phyloP scores from a whole-genome alignment of 2,113 vertebrate genomes.

The Oryzias javanicus region DNA sequence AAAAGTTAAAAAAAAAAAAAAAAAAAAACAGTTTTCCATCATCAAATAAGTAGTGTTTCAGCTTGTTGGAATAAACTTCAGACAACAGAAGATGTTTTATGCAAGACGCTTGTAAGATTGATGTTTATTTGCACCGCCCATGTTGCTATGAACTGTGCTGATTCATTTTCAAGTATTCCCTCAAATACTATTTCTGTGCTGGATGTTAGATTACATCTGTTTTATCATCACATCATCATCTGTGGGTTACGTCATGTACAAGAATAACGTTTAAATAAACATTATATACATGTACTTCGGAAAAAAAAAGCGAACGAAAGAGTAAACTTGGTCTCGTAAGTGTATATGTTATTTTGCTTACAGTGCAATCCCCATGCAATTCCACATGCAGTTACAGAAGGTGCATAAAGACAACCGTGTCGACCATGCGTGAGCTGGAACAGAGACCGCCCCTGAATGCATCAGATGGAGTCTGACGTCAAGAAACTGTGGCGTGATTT shows the following conservation, averaged over 20 bases:
- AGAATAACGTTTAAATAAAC: constrained; percentile 57
- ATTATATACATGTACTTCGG: constrained; percentile 59
- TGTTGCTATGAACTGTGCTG: constrained; percentile 46
- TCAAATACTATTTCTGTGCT: constrained; percentile 50
- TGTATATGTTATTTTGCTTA: constrained; percentile 52
- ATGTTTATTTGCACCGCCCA: constrained; percentile 60
- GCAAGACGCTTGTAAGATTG: constrained; percentile 35
- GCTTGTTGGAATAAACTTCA: constrained; percentile 41
- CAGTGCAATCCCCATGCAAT: constrained; percentile 68
- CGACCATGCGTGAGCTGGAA: constrained; percentile 47
- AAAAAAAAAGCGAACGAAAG: constrained; percentile 18
- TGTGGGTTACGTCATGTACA: constrained; percentile 57
- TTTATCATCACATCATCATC: constrained; percentile 11
- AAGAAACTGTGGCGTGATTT: constrained; percentile 13
- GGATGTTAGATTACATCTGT: constrained; percentile 41
- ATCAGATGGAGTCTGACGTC: constrained; percentile 7
- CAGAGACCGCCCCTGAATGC: constrained; percentile 8
- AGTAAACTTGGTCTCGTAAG: constrained; percentile 38
- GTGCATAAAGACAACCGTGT: constrained; percentile 51
- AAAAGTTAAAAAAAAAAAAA: constrained; percentile 1
- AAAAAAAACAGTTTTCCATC: neutral
- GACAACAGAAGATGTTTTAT: constrained; percentile 30
- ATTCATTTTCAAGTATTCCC: constrained; percentile 71
- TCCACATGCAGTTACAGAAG: constrained; percentile 67
- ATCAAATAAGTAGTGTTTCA: neutral